phyloP scores from a whole-genome alignment of 2,797 vertebrate species.

The Garrulus glandarius region DNA sequence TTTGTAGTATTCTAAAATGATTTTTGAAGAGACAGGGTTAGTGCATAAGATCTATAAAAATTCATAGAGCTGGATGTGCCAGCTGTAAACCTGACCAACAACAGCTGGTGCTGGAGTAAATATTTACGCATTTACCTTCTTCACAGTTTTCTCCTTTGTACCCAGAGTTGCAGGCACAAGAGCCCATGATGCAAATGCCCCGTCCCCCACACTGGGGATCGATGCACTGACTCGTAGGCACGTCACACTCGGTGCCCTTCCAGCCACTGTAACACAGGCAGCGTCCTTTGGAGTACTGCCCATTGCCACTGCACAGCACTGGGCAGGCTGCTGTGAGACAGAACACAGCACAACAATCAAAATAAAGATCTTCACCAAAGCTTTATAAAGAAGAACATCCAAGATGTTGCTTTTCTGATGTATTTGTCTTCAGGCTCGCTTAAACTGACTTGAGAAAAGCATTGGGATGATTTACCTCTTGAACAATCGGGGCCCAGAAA shows the following conservation, averaged over 20 bases:
- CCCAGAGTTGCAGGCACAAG: slow-evolving; percentile 92
- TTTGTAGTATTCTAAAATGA: neutral
- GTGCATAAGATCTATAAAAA: neutral
- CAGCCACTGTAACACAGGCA: slow-evolving; percentile 98
- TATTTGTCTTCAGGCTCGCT: neutral
- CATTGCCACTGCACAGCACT: slow-evolving; percentile 93
- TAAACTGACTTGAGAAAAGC: slow-evolving; percentile 23
- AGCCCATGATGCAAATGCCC: slow-evolving; percentile 91
- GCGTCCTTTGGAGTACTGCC: slow-evolving; percentile 96
- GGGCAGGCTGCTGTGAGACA: slow-evolving; percentile 89
- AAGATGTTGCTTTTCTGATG: neutral
- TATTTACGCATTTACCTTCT: slow-evolving; percentile 83
- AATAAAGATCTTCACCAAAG: neutral
- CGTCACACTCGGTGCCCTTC: slow-evolving; percentile 96
- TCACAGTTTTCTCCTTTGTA: slow-evolving; percentile 94
- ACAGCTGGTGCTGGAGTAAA: neutral
- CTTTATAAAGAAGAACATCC: neutral
- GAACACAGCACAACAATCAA: slow-evolving; percentile 40
- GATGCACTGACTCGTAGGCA: slow-evolving; percentile 88
- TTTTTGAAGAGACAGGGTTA: neutral
- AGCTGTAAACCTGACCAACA: neutral
- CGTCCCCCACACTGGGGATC: slow-evolving; percentile 91
- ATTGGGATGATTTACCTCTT: slow-evolving; percentile 82
- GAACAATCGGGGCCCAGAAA: slow-evolving; percentile 97
- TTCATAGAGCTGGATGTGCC: neutral